Percentiles rank a stretch among this genome's conserved stretches.
phyloP scores from a whole-genome alignment of 1,140 invertebrate species.

The Hylaeus volcanicus region DNA sequence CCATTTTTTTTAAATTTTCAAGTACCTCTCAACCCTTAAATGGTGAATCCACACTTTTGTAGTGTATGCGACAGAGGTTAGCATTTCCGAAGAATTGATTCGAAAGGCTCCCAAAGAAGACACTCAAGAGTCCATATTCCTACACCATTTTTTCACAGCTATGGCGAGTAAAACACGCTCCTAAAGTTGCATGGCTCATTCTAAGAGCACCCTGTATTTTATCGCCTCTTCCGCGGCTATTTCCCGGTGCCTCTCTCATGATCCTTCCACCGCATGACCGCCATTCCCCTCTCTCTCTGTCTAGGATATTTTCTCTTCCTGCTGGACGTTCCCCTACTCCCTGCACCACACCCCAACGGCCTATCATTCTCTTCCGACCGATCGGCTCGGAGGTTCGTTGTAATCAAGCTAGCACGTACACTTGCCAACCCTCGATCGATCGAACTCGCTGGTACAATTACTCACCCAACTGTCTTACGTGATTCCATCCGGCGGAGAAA shows the following conservation, averaged over 20 bases:
- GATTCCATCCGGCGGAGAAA: constrained; percentile 19
- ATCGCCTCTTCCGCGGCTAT: not conserved
- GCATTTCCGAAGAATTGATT: no score
- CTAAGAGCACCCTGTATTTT: not conserved
- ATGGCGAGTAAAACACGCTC: not conserved
- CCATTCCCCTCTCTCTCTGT: not conserved
- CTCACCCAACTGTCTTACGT: constrained; percentile 41
- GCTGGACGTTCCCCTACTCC: constrained; percentile 15
- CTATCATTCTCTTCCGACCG: constrained; percentile 55
- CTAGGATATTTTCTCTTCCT: constrained; percentile 29
- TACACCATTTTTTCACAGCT: not conserved
- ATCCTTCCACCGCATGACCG: not conserved
- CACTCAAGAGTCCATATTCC: no score
- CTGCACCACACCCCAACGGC: not conserved
- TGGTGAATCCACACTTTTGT: no score
- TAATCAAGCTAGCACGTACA: constrained; percentile 57
- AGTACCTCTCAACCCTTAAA: no score
- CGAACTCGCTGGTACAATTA: constrained; percentile 51
- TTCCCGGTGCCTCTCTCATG: not conserved
- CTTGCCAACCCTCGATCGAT: constrained; percentile 51
- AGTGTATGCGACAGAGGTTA: no score
- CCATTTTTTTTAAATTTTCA: no score
- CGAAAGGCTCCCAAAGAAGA: no score
- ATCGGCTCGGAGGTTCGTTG: constrained; percentile 48
- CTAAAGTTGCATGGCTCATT: not conserved